Evolutionary conservation across 37 sponge, comb jelly and placozoan species (phyloP), one percentile per base, ranked within the genome.

Genomic region (Aplysina aerophoba): DNA sequence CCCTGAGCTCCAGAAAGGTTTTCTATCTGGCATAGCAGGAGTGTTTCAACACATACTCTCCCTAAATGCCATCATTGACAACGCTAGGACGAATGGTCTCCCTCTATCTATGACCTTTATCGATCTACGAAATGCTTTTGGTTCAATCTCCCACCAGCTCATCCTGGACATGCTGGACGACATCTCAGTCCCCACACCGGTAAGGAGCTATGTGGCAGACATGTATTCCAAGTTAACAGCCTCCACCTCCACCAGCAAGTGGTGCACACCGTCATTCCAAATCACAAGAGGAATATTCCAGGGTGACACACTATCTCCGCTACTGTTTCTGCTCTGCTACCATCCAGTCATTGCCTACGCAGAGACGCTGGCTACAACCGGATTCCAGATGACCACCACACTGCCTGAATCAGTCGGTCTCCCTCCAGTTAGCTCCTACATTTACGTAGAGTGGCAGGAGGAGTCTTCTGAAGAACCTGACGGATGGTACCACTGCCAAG

Each of bases 351-450:
- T 62, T 27, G 63, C 63, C 63, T 62, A 62, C 11, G 63, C 63
- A 62, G 63, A 62, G 63, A 62, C 3, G 27, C 27, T 62, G 63
- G 12, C 63, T 62, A 62, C 63, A 13, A 62, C 63, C 11, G 63
- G 63, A 62, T 62, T 62, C 63, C 63, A 62, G 63, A 62, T 62
- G 63, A 62, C 63, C 27, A 62, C 63, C 63, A 62, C 63, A 57
- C 25, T 62, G 27, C 63, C 63, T 27, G 27, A 62, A 13, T 62
- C 63, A 62, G 63, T 27, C 4, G 63, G 63, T 62, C 63, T 62
- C 2, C 63, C 63, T 62, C 63, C 63, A 13, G 63, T 62, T 62
- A 13, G 11, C 63, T 62, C 12, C 27, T 62, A 62, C 27, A 62
- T 62, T 62, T 62, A 62, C 11, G 27, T 62, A 8, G 63, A 62